phyloP scores from a whole-genome alignment of 2,797 vertebrate species.

The Sardinella longiceps region DNA sequence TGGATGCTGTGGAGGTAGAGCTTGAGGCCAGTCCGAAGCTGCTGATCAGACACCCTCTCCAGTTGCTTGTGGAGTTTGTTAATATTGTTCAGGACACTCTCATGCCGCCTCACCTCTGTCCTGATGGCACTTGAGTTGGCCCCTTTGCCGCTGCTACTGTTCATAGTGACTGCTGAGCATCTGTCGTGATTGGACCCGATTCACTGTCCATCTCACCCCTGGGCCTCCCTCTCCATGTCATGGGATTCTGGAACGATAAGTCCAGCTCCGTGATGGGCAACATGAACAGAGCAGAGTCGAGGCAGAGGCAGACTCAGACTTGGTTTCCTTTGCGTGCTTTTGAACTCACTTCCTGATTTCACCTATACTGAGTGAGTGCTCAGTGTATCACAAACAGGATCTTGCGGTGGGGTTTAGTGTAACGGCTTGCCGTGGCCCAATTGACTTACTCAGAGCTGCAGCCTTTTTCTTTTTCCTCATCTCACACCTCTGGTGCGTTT shows the following conservation, averaged over 20 bases:
- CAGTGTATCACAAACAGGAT: conserved; percentile 51
- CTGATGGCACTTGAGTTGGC: conserved; percentile 75
- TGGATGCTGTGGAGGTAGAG: conserved; percentile 78
- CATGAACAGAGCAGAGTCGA: conserved; percentile 46
- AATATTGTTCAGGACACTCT: conserved; percentile 77
- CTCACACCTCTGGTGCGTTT: background rate
- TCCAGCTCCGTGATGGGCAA: conserved; percentile 50
- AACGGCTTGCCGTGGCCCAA: conserved; percentile 33
- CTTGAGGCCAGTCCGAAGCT: conserved; percentile 79
- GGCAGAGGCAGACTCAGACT: conserved; percentile 51
- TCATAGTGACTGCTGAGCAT: conserved; percentile 63
- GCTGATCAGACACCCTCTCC: conserved; percentile 76
- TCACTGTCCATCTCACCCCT: conserved; percentile 71
- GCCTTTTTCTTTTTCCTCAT: background rate
- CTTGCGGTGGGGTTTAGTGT: conserved; percentile 54
- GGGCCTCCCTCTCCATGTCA: conserved; percentile 44
- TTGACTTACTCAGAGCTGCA: background rate
- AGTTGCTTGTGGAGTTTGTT: conserved; percentile 80
- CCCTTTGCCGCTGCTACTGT: conserved; percentile 70
- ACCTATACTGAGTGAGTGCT: conserved; percentile 42
- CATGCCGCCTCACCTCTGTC: conserved; percentile 84
- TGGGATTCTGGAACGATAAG: conserved; percentile 2
- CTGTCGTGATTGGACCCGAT: conserved; percentile 52
- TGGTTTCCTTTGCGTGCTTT: conserved; percentile 72
- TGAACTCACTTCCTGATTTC: conserved; percentile 78